Base-by-base conservation (phyloP, 2,113 vertebrate genomes). In the Dunckerocampus dactyliophorus region DNA sequence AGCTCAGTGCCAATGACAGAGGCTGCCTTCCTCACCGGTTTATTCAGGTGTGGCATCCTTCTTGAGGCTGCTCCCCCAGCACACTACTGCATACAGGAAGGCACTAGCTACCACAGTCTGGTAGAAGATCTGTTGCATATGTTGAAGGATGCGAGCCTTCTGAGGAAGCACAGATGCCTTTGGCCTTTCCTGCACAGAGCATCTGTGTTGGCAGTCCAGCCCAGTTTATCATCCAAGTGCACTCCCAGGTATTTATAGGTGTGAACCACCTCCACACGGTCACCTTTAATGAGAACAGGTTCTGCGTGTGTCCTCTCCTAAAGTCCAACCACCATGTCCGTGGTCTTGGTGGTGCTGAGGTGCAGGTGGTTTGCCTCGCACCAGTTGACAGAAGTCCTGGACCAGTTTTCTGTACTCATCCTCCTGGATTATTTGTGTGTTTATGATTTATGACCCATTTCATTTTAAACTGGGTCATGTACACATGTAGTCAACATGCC, bases 401-500 rank as follows among this genome's bases (percentile, higher is more conserved):
- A 34, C 6, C 31, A 34, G 31, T 34, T 34, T 5, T 34, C 31
- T 34, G 31, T 34, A 34, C 7, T 34, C 31, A 34, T 7, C 31
- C 31, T 34, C 31, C 31, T 34, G 20, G 13, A 15, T 51, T 51
- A 24, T 49, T 49, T 48, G n/a, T 20, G 20, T 50, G 6, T 51
- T 22, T 7, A 24, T 51, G 22, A 65, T 52, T 56, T 51, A 66
- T 20, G n/a, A 53, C 71, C 77, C 39, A 54, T 31, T 74, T 72
- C 48, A 59, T 37, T 49, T 47, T 42, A 53, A 62, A 68, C 72
- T 59, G 65, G 79, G 74, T 70, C 37, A 50, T 63, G 47, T 71
- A 58, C 56, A 73, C 63, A 71, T 57, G 65, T 67, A 61, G 37
- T 67, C 67, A 71, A 67, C 70, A 63, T 48, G 50, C 16, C 15